Evolutionary conservation across 2,888 invertebrate genomes (phyloP).

Genomic region (Mythimna lalbum): DNA sequence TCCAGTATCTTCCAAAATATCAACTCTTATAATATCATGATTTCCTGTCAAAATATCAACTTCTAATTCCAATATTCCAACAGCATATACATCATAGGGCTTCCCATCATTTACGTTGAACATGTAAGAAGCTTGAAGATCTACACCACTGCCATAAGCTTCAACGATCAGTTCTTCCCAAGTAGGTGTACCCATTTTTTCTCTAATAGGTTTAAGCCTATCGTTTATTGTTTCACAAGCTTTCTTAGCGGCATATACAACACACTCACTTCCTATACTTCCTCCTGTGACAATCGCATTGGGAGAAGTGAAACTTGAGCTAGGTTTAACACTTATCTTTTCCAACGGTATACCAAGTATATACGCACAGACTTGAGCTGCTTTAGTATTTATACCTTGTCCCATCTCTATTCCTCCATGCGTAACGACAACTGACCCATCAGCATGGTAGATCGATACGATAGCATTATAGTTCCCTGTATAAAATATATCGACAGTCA

Average conservation of each 20-base stretch:
- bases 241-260: conserved; percentile 89
- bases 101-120: conserved; percentile 84
- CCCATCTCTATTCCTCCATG: conserved; percentile 94
- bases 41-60: conserved; percentile 95
- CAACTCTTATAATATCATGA: conserved; percentile 92
- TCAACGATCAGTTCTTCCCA: conserved; percentile 91
- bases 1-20: conserved; percentile 94
- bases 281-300: conserved; percentile 92
- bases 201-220: conserved; percentile 91
- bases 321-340: conserved; percentile 92
- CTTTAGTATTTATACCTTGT: conserved; percentile 96
- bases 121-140: conserved; percentile 91
- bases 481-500: conserved; percentile 91
- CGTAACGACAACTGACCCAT: conserved; percentile 92
- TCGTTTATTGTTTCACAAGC: conserved; percentile 92
- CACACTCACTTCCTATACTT: conserved; percentile 92
- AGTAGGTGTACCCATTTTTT: conserved; percentile 85
- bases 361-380: conserved; percentile 94
- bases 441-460: conserved; percentile 92
- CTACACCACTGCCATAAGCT: conserved; percentile 88
- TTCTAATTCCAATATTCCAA: conserved; percentile 93
- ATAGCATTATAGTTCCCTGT: conserved; percentile 90
- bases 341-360: conserved; percentile 92
- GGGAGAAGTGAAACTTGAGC: conserved; percentile 90
- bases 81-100: conserved; percentile 92